A percentile compares a stretch with the other conserved stretches of the same genome.
Conservation (phyloP, 2,888 invertebrate species). For the Scaptomyza parva region DNA sequence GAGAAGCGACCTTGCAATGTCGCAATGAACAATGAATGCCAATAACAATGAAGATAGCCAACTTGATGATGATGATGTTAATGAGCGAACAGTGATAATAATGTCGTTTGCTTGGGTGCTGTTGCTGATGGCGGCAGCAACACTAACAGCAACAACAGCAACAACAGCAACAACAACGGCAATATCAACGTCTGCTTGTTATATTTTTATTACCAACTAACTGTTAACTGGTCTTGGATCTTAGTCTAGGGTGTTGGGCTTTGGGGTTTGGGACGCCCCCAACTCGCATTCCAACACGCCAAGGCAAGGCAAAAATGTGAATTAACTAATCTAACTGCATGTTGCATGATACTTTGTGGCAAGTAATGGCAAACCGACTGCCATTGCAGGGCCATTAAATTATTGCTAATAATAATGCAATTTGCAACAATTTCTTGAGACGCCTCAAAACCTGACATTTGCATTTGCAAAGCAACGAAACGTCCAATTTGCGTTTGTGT, state of each 20-base stretch:
- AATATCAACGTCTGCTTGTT: slow-evolving; percentile 59
- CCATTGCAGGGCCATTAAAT: slow-evolving; percentile 62
- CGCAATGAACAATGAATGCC: slow-evolving; percentile 49
- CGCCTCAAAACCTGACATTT: slow-evolving; percentile 48
- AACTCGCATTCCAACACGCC: slow-evolving; percentile 65
- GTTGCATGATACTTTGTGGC: slow-evolving; percentile 68
- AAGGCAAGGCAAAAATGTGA: slow-evolving; percentile 59
- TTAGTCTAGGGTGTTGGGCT: neutral
- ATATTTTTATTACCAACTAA: slow-evolving; percentile 56
- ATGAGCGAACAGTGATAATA: slow-evolving; percentile 8
- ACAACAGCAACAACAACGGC: too few relatives aligned
- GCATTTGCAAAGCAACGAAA: slow-evolving; percentile 37
- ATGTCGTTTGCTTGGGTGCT: slow-evolving; percentile 16
- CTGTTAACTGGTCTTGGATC: slow-evolving; percentile 43
- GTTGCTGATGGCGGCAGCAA: slow-evolving; percentile 8
- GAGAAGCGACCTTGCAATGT: slow-evolving; percentile 74
- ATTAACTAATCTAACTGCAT: slow-evolving; percentile 69
- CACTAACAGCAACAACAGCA: too few relatives aligned
- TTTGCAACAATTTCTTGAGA: slow-evolving; percentile 42
- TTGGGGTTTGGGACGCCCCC: slow-evolving; percentile 51
- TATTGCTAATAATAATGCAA: slow-evolving; percentile 69
- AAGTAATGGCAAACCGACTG: slow-evolving; percentile 28
- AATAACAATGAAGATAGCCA: slow-evolving; percentile 25
- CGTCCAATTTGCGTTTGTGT: slow-evolving; percentile 33
- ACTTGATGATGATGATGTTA: slow-evolving; percentile 8